Base-by-base conservation (phyloP, 2,888 invertebrate genomes). In the Neoascia interrupta region DNA sequence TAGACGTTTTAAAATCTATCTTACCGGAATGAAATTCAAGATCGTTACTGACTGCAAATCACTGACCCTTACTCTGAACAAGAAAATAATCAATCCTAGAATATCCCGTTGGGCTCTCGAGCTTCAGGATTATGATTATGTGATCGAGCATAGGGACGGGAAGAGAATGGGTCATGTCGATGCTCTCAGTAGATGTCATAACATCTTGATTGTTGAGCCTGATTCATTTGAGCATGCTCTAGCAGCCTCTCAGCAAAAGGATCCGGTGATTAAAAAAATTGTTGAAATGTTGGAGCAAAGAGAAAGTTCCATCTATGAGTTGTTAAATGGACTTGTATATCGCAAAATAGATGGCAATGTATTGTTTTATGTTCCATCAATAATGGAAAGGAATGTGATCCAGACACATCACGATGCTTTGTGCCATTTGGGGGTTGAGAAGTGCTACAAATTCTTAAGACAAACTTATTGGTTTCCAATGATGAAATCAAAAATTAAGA, bases 121-220 rank as follows among this genome's bases (percentile, higher is more conserved):
- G 47, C 31, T 86, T 0, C 82, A 85, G 41, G 84, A 86, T 2
- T 87, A 81, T 31, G 83, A 85, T 74, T 84, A 84, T 81, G 2
- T 8, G 5, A 76, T 82, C 13, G 76, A 81, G 47, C 82, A 83
- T 81, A 45, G 82, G 21, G 34, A 70, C 19, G 69, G 47, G n/a
- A 39, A 54, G 18, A 79, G 69, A 36, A 86, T 85, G 86, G 51
- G 28, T 15, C 85, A 85, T 79, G 84, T 84, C 1, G 84, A 85
- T 61, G 83, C 84, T 6, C 61, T 85, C 8, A 87, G 87, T 70
- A 43, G 83, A 13, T 51, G 39, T 21, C 36, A 45, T 4, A 56
- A 60, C 18, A 34, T 60, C 39, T 28, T 64, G 18, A 26, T 51
- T 1, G 13, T 58, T n/a, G 70, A 61, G 21, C 19, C 68, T 13